phyloP scores from a whole-genome alignment of 2,113 vertebrate species.

The Colossoma macropomum region DNA sequence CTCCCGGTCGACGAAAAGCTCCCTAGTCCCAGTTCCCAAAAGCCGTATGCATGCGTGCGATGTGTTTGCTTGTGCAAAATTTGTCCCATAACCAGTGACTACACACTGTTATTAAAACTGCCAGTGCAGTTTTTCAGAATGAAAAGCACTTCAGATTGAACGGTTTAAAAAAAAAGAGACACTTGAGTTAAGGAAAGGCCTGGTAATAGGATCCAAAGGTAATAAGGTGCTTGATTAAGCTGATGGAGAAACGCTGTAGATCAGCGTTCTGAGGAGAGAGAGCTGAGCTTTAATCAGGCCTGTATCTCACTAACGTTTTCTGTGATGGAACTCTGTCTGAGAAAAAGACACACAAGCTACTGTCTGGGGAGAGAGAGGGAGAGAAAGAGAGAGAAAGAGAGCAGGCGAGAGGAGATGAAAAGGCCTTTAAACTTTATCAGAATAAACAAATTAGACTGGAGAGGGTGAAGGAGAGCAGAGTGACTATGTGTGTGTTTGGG shows the following conservation, averaged over 20 bases:
- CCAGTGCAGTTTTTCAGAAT: not conserved
- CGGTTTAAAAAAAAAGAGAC: not conserved
- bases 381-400: not conserved
- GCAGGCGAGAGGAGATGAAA: not conserved
- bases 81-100: not conserved
- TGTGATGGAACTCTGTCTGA: not conserved
- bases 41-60: not conserved
- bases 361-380: not conserved
- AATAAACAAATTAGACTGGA: not conserved
- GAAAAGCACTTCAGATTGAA: not conserved
- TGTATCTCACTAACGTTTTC: constrained; percentile 1
- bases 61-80: not conserved
- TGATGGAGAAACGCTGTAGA: not conserved
- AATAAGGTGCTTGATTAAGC: constrained; percentile 25
- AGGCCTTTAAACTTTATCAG: no score
- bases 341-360: not conserved
- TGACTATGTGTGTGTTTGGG: no score
- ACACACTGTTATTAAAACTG: not conserved
- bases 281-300: constrained; percentile 29
- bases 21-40: not conserved
- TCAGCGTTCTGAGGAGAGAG: not conserved
- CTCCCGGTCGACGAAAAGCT: not conserved
- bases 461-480: not conserved
- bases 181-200: not conserved
- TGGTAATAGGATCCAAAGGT: not conserved